A percentile compares a stretch with the other conserved stretches of the same genome.
These are phyloP conservation scores for Geopemphigus sp. DNA, from an alignment of 1,140 invertebrate genomes.

Conservation along the genomic window DNA sequence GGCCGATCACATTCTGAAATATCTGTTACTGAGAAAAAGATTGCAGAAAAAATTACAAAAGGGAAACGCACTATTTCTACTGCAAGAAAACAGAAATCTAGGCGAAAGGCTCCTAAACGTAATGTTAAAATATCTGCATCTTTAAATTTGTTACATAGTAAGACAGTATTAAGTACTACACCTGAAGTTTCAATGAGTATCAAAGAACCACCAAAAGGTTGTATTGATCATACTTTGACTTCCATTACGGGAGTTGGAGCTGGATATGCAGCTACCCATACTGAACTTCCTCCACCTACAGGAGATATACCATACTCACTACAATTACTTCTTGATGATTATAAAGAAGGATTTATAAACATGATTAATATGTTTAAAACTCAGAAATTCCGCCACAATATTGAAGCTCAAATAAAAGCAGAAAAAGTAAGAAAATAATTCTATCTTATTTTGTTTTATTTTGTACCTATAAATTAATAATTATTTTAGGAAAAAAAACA, in stretches of 20 bases:
- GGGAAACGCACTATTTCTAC: slow-evolving; percentile 17
- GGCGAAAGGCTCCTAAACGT: slow-evolving; percentile 16
- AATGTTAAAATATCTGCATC: slow-evolving; percentile 44
- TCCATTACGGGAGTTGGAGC: slow-evolving; percentile 62
- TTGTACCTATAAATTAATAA: not conserved
- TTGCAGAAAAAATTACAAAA: slow-evolving; percentile 1
- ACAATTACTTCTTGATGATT: slow-evolving; percentile 80
- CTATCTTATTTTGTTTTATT: not conserved
- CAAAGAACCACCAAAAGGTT: slow-evolving; percentile 77
- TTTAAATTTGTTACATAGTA: slow-evolving; percentile 83
- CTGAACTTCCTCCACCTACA: slow-evolving; percentile 73
- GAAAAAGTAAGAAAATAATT: slow-evolving; percentile 63
- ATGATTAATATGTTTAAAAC: slow-evolving; percentile 79
- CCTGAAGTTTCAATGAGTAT: slow-evolving; percentile 63
- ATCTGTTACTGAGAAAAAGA: slow-evolving; percentile 31
- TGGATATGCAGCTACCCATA: slow-evolving; percentile 66
- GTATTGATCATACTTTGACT: slow-evolving; percentile 84
- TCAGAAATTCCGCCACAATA: slow-evolving; percentile 68
- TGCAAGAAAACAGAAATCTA: slow-evolving; percentile 31
- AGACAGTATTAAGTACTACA: slow-evolving; percentile 83
- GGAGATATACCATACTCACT: slow-evolving; percentile 78
- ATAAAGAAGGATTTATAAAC: slow-evolving; percentile 75
- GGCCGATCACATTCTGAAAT: slow-evolving; percentile 34
- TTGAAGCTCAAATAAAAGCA: slow-evolving; percentile 74
- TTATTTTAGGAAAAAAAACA: slow-evolving; percentile 71